Evolutionary conservation across 2,113 vertebrate genomes (phyloP).

Genomic region (Sinocyclocheilus anophthalmus): DNA sequence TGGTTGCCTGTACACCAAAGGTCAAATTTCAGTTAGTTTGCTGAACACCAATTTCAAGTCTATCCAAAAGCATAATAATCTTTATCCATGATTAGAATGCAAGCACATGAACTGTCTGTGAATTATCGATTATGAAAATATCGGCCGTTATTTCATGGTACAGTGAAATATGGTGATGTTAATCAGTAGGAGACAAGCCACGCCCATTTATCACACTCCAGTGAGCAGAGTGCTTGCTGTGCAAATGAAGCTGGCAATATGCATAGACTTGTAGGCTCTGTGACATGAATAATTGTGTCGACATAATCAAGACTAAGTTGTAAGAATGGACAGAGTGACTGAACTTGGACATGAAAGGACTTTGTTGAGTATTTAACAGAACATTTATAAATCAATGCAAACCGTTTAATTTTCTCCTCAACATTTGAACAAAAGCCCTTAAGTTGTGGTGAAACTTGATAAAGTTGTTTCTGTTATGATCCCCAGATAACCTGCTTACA

Average conservation of each 20-base stretch:
- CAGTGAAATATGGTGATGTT: slow-evolving; percentile 7
- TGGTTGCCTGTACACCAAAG: slow-evolving; percentile 75
- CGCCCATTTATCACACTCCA: slow-evolving; percentile 1
- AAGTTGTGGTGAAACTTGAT: slow-evolving; percentile 21
- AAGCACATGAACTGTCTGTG: background rate
- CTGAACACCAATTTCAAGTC: background rate
- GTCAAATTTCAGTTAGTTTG: background rate
- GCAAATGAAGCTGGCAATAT: slow-evolving; percentile 38
- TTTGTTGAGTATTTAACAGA: background rate
- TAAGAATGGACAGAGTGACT: slow-evolving; percentile 31
- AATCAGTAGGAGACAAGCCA: slow-evolving; percentile 19
- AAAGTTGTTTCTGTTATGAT: background rate
- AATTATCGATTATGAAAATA: slow-evolving; percentile 6
- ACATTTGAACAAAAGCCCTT: slow-evolving; percentile 29
- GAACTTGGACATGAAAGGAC: background rate
- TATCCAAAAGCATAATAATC: slow-evolving; percentile 9
- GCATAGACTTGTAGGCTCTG: slow-evolving; percentile 13
- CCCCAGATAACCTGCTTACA: slow-evolving; percentile 8
- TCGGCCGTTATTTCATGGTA: background rate
- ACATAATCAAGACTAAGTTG: slow-evolving; percentile 22
- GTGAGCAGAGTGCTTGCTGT: background rate
- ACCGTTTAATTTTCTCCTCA: background rate
- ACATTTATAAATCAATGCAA: slow-evolving; percentile 9
- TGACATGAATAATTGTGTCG: slow-evolving; percentile 24
- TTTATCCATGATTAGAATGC: slow-evolving; percentile 8